phyloP scores from a whole-genome alignment of 2,888 invertebrate species.

The Drosophila sordidula region DNA sequence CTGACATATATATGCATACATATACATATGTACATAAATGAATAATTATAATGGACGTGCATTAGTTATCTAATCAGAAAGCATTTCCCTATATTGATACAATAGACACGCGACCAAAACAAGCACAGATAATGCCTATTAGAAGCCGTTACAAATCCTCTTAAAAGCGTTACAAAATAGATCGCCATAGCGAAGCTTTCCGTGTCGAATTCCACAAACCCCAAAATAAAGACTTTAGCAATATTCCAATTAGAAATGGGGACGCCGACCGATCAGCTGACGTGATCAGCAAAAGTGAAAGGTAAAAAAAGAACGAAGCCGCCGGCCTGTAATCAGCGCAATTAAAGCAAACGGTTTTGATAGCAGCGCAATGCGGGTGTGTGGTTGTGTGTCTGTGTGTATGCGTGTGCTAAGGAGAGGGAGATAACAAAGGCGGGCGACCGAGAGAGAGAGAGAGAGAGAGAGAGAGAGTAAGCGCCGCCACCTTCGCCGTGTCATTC shows the following conservation, averaged over 20 bases:
- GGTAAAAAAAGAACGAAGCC: constrained; percentile 50
- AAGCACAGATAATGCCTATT: not conserved
- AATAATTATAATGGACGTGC: not conserved
- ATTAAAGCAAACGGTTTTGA: constrained; percentile 20
- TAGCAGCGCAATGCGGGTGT: constrained; percentile 24
- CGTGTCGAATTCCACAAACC: not conserved
- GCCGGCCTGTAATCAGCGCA: constrained; percentile 46
- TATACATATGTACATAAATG: not conserved
- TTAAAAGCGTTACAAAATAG: constrained; percentile 19
- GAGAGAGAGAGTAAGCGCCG: constrained; percentile 17
- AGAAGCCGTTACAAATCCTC: constrained; percentile 12
- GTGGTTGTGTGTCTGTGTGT: no score
- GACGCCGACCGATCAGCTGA: constrained; percentile 48
- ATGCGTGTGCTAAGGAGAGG: not conserved
- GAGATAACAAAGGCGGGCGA: not conserved
- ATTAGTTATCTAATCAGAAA: constrained; percentile 23
- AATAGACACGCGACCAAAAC: constrained; percentile 25
- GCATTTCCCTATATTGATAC: not conserved
- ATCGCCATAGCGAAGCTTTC: not conserved
- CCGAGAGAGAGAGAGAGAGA: constrained; percentile 1
- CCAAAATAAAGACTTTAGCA: not conserved
- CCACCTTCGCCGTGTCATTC: constrained; percentile 21
- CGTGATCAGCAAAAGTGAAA: constrained; percentile 58
- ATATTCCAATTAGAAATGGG: constrained; percentile 22
- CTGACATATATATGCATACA: not conserved